Conservation (phyloP, 2,797 vertebrate genomes). For the Benthosema pterotum region DNA sequence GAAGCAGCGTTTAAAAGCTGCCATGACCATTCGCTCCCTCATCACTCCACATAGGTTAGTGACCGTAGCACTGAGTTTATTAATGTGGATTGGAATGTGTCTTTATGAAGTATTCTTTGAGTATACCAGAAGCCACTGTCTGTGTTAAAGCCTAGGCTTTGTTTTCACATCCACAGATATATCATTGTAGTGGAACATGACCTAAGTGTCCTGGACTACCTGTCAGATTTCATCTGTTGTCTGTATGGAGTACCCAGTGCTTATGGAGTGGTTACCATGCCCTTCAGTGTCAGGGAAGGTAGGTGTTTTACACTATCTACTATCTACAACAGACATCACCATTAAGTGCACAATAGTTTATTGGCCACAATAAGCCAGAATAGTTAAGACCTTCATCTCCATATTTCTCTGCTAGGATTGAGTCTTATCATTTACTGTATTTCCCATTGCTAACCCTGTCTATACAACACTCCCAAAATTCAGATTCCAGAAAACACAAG, state of each 20-base stretch:
- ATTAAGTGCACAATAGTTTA: too few species aligned
- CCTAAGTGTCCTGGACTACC: constrained; percentile 96
- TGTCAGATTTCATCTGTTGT: constrained; percentile 99
- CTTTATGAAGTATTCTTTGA: too few species aligned
- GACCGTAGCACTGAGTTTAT: neutral
- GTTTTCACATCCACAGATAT: constrained; percentile 78
- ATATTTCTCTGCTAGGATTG: too few species aligned
- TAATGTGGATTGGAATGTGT: too few species aligned
- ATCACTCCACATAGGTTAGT: constrained; percentile 97
- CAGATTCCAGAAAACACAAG: too few species aligned
- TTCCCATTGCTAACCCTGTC: too few species aligned
- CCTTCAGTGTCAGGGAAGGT: constrained; percentile 99
- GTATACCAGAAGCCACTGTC: neutral
- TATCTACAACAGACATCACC: neutral
- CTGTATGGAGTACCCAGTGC: constrained; percentile 96
- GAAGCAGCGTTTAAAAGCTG: constrained; percentile 97
- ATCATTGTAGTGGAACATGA: constrained; percentile 99
- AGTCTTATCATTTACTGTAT: too few species aligned
- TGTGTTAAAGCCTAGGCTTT: neutral
- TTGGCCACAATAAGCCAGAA: too few species aligned
- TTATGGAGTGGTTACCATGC: constrained; percentile 99
- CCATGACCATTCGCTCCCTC: constrained; percentile 96
- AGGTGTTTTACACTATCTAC: neutral
- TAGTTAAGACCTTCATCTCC: too few species aligned
- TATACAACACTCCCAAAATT: too few species aligned